Conservation (phyloP, 2,888 invertebrate species). For the Nowickia ferox region DNA sequence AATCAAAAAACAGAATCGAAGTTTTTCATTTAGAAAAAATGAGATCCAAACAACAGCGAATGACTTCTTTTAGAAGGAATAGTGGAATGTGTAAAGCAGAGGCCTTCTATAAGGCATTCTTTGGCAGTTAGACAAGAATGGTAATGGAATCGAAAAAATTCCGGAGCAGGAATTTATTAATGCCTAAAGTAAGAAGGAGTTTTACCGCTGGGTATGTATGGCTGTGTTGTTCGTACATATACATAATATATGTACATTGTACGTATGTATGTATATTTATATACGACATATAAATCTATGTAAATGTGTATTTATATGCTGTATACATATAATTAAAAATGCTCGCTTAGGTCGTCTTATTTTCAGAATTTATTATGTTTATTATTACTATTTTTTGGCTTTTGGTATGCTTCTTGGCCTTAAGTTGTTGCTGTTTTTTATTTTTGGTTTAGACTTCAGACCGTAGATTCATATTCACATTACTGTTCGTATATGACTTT, state of each 20-base stretch:
- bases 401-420: constrained; percentile 64
- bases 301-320: background rate
- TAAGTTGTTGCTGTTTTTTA: constrained; percentile 42
- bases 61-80: no score
- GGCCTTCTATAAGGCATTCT: no score
- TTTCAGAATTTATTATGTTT: constrained; percentile 35
- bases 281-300: no score
- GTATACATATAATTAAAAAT: constrained; percentile 30
- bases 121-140: no score
- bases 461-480: background rate
- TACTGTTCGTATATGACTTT: constrained; percentile 38
- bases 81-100: no score
- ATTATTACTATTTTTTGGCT: constrained; percentile 57
- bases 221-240: background rate
- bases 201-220: no score
- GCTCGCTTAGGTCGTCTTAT: constrained; percentile 35
- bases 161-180: no score
- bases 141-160: no score
- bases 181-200: no score
- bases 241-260: background rate
- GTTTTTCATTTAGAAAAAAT: no score
- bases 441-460: constrained; percentile 56
- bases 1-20: no score
- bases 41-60: no score
- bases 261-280: constrained; percentile 42